These are phyloP conservation scores for Chrysotoxum bicinctum DNA, from an alignment of 2,888 invertebrate genomes.

Conservation along the genomic window DNA sequence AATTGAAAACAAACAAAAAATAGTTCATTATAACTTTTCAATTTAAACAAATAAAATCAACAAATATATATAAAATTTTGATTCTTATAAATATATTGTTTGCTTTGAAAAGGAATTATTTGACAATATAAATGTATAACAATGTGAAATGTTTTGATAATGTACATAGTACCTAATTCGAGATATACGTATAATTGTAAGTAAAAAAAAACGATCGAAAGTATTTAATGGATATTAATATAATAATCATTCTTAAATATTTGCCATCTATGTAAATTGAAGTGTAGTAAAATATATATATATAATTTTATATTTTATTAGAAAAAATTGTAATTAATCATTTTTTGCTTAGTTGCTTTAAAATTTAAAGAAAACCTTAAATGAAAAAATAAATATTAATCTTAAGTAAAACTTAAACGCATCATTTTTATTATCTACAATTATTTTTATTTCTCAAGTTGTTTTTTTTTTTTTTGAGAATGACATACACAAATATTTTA, in stretches of 20 bases:
- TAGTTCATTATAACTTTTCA: constrained; percentile 38
- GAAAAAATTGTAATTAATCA: constrained; percentile 34
- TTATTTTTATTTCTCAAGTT: background rate
- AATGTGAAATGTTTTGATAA: constrained; percentile 39
- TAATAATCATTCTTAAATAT: constrained; percentile 37
- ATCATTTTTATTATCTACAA: background rate
- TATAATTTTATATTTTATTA: constrained; percentile 53
- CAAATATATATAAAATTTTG: background rate
- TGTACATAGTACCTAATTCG: constrained; percentile 60
- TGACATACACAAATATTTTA: constrained; percentile 1
- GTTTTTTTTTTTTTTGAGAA: background rate
- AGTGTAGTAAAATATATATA: constrained; percentile 54
- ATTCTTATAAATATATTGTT: constrained; percentile 21
- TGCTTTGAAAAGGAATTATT: constrained; percentile 50
- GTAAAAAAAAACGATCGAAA: constrained; percentile 26
- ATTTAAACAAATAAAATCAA: constrained; percentile 10
- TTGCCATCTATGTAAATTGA: constrained; percentile 56
- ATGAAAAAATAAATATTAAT: background rate
- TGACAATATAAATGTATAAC: constrained; percentile 59
- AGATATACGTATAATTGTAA: constrained; percentile 32
- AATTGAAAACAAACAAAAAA: constrained; percentile 30
- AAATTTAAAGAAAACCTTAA: background rate
- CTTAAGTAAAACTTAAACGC: background rate
- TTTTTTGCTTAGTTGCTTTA: constrained; percentile 12
- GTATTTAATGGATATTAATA: constrained; percentile 35